These are phyloP conservation scores for Watersipora subatra DNA, from an alignment of 1,140 invertebrate species.

Conservation along the genomic window DNA sequence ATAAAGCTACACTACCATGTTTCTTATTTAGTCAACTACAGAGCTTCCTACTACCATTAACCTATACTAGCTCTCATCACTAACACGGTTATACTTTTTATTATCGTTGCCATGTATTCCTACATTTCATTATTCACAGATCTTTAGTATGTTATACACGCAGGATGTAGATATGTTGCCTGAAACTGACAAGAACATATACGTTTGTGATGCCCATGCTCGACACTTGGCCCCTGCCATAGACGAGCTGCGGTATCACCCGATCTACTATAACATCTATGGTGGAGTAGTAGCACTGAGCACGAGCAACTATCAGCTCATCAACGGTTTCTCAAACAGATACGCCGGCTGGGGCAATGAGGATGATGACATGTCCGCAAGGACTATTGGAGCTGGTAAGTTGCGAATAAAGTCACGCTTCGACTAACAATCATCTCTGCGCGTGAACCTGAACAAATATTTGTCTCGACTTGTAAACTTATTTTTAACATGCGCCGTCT, in stretches of 20 bases:
- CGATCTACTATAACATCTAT: conserved; percentile 33
- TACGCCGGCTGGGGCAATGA: conserved; percentile 66
- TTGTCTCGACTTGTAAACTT: too few species aligned
- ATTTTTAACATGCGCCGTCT: too few species aligned
- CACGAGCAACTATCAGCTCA: conserved; percentile 50
- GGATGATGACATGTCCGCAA: conserved; percentile 37
- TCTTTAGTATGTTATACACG: too few species aligned
- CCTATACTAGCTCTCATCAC: too few species aligned
- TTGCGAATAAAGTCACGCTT: neutral
- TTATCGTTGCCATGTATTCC: too few species aligned
- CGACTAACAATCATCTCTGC: neutral
- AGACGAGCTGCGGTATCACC: conserved; percentile 35
- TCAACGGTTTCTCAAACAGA: conserved; percentile 84
- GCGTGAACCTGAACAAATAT: too few species aligned
- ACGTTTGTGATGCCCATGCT: conserved; percentile 30
- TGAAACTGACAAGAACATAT: conserved; percentile 31
- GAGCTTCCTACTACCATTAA: too few species aligned
- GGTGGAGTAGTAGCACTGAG: conserved; percentile 34
- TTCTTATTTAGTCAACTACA: too few species aligned
- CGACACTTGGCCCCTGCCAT: conserved; percentile 31
- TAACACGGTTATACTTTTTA: too few species aligned
- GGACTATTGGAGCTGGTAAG: conserved; percentile 11
- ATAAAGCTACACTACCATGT: too few species aligned
- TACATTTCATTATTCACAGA: too few species aligned
- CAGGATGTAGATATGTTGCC: conserved; percentile 32